A percentile compares a stretch with the other conserved stretches of the same genome.
Evolutionary conservation across 1,140 invertebrate species (phyloP).

Genomic region (Euura saliciscinereae): DNA sequence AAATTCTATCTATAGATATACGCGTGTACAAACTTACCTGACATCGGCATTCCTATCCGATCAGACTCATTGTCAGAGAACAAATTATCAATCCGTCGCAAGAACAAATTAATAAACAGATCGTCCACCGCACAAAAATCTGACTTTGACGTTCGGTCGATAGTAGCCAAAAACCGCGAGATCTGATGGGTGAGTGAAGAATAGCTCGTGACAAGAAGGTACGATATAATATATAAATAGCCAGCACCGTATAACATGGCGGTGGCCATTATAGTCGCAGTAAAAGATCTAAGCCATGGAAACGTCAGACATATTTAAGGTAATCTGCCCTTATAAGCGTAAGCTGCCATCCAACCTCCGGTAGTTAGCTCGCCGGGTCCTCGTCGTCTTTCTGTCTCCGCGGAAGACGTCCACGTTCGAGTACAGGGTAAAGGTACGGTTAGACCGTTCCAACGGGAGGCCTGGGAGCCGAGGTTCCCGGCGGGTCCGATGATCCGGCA

Average conservation of each 20-base stretch:
- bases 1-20: neutral
- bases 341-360: constrained; percentile 19
- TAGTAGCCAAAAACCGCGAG: neutral
- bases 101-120: too few species aligned
- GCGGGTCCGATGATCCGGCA: too few species aligned
- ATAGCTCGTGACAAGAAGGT: constrained; percentile 1
- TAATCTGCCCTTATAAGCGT: constrained; percentile 27
- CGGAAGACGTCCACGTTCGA: neutral
- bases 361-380: constrained; percentile 17
- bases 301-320: constrained; percentile 20
- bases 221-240: neutral
- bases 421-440: neutral
- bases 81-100: too few species aligned
- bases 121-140: too few species aligned
- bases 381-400: constrained; percentile 10
- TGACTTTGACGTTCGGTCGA: too few species aligned
- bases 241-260: neutral
- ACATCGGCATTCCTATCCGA: too few species aligned
- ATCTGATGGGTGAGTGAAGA: neutral
- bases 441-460: neutral
- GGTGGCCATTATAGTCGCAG: neutral
- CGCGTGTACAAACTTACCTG: too few species aligned
- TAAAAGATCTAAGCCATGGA: constrained; percentile 12
- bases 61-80: too few species aligned
- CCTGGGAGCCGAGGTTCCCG: too few species aligned